phyloP scores from a whole-genome alignment of 1,140 invertebrate species.

The Bombus vancouverensis region DNA sequence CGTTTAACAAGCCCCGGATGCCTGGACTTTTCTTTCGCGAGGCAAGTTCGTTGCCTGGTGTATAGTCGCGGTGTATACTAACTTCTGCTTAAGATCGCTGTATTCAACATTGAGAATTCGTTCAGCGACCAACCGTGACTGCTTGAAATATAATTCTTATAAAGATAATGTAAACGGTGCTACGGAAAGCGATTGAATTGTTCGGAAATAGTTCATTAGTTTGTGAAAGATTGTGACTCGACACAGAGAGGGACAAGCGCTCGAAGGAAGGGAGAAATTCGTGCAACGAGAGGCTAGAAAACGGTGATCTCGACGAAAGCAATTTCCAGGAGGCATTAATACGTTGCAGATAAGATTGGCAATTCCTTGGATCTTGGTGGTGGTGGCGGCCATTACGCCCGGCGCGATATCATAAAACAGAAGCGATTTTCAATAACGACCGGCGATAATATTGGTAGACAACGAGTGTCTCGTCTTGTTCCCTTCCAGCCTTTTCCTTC shows the following conservation, averaged over 20 bases:
- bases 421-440: constrained; percentile 59
- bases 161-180: not conserved
- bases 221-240: too few species aligned
- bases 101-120: too few species aligned
- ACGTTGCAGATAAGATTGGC: constrained; percentile 49
- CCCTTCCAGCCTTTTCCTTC: not conserved
- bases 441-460: constrained; percentile 49
- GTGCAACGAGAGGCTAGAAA: not conserved
- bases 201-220: not conserved
- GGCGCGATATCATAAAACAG: constrained; percentile 52
- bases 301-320: not conserved
- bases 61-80: too few species aligned
- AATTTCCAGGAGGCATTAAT: constrained; percentile 43
- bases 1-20: not conserved
- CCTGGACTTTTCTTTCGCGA: too few species aligned
- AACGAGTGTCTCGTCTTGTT: not conserved
- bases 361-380: constrained; percentile 22
- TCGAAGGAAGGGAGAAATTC: not conserved
- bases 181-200: not conserved
- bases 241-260: not conserved
- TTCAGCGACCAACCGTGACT: too few species aligned
- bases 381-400: constrained; percentile 17
- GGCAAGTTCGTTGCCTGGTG: too few species aligned
- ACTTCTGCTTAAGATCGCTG: too few species aligned
- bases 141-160: not conserved